These are phyloP conservation scores for Heliconius nattereri DNA, from an alignment of 1,140 invertebrate genomes.

Conservation along the genomic window DNA sequence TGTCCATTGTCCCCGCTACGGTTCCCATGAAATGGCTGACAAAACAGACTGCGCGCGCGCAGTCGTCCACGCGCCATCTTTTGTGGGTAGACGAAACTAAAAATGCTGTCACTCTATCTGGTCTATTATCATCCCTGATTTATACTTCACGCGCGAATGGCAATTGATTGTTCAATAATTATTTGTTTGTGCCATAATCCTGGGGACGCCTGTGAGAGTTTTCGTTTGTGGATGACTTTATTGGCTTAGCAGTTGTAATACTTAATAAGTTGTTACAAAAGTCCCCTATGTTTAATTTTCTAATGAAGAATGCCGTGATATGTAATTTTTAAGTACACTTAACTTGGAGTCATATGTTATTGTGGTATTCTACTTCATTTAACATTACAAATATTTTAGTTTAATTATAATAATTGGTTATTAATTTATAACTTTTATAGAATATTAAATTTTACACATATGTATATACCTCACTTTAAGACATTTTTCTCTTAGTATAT, in stretches of 20 bases:
- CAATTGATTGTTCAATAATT: conserved; percentile 75
- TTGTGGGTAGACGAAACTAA: conserved; percentile 59
- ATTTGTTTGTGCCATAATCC: conserved; percentile 71
- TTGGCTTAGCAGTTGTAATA: conserved; percentile 60
- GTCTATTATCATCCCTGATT: conserved; percentile 71
- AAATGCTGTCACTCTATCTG: conserved; percentile 65
- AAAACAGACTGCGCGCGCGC: conserved; percentile 67
- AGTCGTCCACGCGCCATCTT: conserved; percentile 57
- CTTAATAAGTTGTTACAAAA: conserved; percentile 31
- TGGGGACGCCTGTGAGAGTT: conserved; percentile 60
- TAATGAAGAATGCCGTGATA: neutral
- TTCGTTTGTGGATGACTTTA: conserved; percentile 58
- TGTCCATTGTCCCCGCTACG: conserved; percentile 65
- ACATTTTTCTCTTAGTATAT: no score
- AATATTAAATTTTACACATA: no score
- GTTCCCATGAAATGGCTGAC: conserved; percentile 77
- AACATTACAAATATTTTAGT: neutral
- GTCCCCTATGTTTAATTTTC: conserved; percentile 30
- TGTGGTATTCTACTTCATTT: neutral
- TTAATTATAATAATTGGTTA: neutral
- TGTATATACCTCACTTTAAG: no score
- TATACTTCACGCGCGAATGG: conserved; percentile 70
- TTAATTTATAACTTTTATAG: neutral
- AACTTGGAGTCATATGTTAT: neutral
- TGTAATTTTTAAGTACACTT: conserved; percentile 5